phyloP scores from a whole-genome alignment of 2,888 invertebrate genomes.

The Campopleginae sp. region DNA sequence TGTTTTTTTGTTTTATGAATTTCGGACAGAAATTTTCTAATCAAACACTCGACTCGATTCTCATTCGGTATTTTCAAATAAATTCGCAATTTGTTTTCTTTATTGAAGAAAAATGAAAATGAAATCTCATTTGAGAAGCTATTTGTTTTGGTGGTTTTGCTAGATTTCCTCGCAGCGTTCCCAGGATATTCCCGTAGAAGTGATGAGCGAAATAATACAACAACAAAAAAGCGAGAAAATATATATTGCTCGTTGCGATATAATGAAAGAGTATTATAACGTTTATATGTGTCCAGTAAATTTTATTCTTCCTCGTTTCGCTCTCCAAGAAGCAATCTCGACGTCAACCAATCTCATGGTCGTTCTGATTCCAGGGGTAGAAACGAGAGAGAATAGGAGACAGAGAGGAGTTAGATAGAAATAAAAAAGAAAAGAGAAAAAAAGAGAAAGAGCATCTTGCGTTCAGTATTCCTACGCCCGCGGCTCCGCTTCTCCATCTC shows the following conservation, averaged over 20 bases:
- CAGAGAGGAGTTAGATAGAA: background rate
- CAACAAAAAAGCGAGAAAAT: background rate
- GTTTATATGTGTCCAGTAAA: constrained; percentile 42
- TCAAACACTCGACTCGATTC: background rate
- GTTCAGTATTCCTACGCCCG: constrained; percentile 24
- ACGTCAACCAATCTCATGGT: constrained; percentile 59
- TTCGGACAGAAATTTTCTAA: background rate
- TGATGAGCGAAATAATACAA: background rate
- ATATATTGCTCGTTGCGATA: constrained; percentile 35
- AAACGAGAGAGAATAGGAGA: constrained; percentile 20
- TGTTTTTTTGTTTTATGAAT: background rate
- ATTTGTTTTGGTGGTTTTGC: constrained; percentile 1
- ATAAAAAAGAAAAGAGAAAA: background rate
- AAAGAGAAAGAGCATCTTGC: background rate
- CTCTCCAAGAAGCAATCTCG: constrained; percentile 61
- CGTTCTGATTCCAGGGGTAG: constrained; percentile 28
- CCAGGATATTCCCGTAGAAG: background rate
- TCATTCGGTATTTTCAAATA: background rate
- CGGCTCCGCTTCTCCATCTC: constrained; percentile 24
- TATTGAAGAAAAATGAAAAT: background rate
- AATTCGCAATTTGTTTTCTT: background rate
- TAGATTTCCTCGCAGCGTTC: background rate
- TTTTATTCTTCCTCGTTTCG: constrained; percentile 58
- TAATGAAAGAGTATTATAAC: constrained; percentile 61
- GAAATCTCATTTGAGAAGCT: constrained; percentile 2